Evolutionary conservation across 2,888 invertebrate species (phyloP), one percentile per base, ranked within the genome.

Genomic region (Ceratothoa steindachneri): DNA sequence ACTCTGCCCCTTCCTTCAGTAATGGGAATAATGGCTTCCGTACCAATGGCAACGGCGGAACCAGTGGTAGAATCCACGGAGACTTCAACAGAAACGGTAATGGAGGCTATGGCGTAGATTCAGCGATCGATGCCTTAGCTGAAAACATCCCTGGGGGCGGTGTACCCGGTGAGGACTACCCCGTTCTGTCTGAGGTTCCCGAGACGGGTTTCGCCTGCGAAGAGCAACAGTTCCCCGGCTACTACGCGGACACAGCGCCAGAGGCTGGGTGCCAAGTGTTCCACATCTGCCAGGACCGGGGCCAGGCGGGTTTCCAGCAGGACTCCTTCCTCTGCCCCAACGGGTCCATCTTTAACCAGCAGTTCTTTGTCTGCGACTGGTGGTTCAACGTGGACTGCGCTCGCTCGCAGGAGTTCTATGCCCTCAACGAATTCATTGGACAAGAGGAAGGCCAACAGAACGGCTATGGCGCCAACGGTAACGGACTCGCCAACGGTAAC

Each of bases 261-360:
- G 60, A 60, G 24, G 2, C 60, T 24, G 27, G 27, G 1, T 60
- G 60, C 3, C 60, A 60, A 24, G 73, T 73, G 7, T 73, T 73
- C 69, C 73, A 73, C 69, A 73, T 73, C 30, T 73, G 73, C 24
- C 68, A 73, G 52, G 52, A 67, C 53, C 27, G 65, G n/a, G n/a
- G n/a, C n/a, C n/a, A n/a, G n/a, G 71, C 27, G 27, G 69, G 24
- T 15, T 52, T 69, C 15, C 67, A 67, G 31, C 51, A 64, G 60
- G 73, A 73, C 51, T 89, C 89, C 0, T 89, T 89, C 82, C 85
- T 90, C 4, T 90, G 89, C 80, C 89, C 89, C 3, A 88, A 89
- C 81, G 89, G 90, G 73, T 89, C 89, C 5, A 84, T 89, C n/a
- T 90, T 90, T 83, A 89, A 89, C 81, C 89, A 90, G 83, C 87